phyloP scores from a whole-genome alignment of 2,888 invertebrate species.

The Dryomyza anilis region DNA sequence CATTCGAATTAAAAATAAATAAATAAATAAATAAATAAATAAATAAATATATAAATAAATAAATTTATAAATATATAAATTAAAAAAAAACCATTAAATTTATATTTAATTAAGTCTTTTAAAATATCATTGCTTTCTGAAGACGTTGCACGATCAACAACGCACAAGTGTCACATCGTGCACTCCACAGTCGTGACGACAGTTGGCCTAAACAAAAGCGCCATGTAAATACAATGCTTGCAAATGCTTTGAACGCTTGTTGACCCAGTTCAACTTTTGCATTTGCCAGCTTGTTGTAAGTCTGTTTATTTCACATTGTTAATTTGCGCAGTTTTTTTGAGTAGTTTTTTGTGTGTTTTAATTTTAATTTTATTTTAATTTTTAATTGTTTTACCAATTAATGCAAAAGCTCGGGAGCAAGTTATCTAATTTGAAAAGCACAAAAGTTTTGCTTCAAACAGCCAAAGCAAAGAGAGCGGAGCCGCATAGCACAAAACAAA shows the following conservation, averaged over 20 bases:
- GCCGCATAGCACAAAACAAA: background rate
- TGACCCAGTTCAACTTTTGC: constrained; percentile 58
- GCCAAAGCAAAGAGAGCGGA: background rate
- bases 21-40: too few species aligned
- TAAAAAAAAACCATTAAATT: background rate
- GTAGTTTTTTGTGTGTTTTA: background rate
- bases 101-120: background rate
- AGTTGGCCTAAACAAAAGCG: constrained; percentile 23
- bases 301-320: too few species aligned
- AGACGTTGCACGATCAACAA: background rate
- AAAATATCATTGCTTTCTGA: background rate
- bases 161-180: constrained; percentile 33
- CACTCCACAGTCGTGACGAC: constrained; percentile 34
- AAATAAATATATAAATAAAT: background rate
- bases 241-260: constrained; percentile 47
- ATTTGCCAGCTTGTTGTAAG: constrained; percentile 55
- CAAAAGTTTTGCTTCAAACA: too few species aligned
- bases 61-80: background rate
- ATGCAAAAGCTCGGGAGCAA: background rate
- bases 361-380: background rate
- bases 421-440: too few species aligned
- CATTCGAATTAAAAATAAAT: too few species aligned
- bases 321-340: background rate
- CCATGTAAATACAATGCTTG: background rate
- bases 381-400: constrained; percentile 34